A percentile compares a stretch with the other conserved stretches of the same genome.
phyloP scores from a whole-genome alignment of 2,888 invertebrate species.

The Tenthredo notha region DNA sequence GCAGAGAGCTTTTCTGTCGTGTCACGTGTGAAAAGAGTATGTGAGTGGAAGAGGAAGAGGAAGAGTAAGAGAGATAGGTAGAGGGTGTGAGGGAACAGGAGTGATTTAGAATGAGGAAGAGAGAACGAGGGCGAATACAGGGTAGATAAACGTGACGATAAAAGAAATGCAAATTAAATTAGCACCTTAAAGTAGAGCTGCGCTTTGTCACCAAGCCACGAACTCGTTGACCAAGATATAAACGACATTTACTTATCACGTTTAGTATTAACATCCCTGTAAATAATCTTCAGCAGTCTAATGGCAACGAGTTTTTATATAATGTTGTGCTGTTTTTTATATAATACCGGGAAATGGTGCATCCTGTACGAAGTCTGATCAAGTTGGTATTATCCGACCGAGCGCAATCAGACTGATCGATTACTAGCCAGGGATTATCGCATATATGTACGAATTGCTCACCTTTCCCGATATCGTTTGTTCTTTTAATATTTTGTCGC shows the following conservation, averaged over 20 bases:
- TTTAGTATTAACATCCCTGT: background rate
- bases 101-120: slow-evolving; percentile 10
- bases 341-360: slow-evolving; percentile 18
- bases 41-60: background rate
- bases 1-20: slow-evolving; percentile 34
- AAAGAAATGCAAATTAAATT: slow-evolving; percentile 44
- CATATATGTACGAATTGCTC: background rate
- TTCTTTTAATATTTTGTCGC: slow-evolving; percentile 25
- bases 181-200: slow-evolving; percentile 21
- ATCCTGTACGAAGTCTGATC: slow-evolving; percentile 25
- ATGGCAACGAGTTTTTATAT: background rate
- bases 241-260: background rate
- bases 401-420: slow-evolving; percentile 41
- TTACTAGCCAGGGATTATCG: slow-evolving; percentile 18
- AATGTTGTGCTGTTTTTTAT: background rate
- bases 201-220: slow-evolving; percentile 27
- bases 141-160: slow-evolving; percentile 48
- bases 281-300: background rate
- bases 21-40: slow-evolving; percentile 45
- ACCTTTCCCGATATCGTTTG: slow-evolving; percentile 22
- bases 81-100: background rate
- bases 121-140: background rate
- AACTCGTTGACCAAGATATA: slow-evolving; percentile 38
- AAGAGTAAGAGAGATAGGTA: background rate
- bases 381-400: slow-evolving; percentile 34